These are phyloP conservation scores for Puntigrus tetrazona DNA, from an alignment of 2,113 vertebrate genomes.

Conservation along the genomic window DNA sequence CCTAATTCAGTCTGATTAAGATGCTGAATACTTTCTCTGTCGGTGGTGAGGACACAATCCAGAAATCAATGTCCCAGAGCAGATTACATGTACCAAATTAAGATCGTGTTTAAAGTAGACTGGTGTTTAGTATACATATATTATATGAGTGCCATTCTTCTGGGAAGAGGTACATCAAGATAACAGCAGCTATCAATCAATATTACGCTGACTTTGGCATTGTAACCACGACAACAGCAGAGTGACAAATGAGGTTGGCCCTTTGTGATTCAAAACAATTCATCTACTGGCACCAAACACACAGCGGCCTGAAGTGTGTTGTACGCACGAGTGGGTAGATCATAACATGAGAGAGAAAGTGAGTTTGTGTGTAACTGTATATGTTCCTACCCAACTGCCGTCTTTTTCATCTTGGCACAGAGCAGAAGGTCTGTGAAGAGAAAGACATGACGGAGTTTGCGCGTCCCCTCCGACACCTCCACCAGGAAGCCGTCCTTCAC, in stretches of 20 bases:
- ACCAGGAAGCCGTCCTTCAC: conserved; percentile 98
- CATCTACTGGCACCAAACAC: conserved; percentile 34
- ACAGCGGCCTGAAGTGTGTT: not conserved
- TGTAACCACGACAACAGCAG: conserved; percentile 20
- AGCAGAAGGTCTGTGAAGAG: conserved; percentile 97
- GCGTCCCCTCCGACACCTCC: conserved; percentile 91
- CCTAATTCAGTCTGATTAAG: conserved; percentile 7
- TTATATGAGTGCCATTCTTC: not conserved
- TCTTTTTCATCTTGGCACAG: conserved; percentile 98
- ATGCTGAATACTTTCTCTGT: conserved; percentile 1
- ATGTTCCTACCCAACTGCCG: conserved; percentile 83
- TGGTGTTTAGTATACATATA: not conserved
- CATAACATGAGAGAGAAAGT: not conserved
- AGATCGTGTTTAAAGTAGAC: not conserved
- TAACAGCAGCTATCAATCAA: conserved; percentile 50
- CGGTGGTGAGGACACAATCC: not conserved
- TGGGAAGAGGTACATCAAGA: not conserved
- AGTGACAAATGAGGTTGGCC: conserved; percentile 7
- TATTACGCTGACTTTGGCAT: conserved; percentile 40
- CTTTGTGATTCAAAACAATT: conserved; percentile 43
- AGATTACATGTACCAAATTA: not conserved
- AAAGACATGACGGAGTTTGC: conserved; percentile 98
- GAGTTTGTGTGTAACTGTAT: conserved; percentile 7
- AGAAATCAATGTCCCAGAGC: not conserved
- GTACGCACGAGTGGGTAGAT: not conserved